Conservation (phyloP, 2,797 vertebrate genomes). For the Australoheros facetus region DNA sequence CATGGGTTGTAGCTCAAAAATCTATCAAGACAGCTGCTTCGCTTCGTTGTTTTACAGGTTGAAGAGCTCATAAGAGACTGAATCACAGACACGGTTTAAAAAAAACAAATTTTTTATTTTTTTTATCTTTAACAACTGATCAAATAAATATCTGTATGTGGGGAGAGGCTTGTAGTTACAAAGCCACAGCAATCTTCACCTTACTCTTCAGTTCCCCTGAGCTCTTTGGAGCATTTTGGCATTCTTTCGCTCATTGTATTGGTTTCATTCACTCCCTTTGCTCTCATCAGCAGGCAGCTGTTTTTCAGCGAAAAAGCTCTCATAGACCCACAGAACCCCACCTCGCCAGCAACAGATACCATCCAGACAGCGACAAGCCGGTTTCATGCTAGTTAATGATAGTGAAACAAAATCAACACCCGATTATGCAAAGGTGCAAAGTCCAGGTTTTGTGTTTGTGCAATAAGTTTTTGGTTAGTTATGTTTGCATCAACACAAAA, state of each 20-base stretch:
- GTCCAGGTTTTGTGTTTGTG: not conserved
- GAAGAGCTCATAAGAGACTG: not conserved
- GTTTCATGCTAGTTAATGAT: not conserved
- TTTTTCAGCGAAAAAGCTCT: not conserved
- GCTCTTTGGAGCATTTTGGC: not conserved
- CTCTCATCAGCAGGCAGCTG: conserved; percentile 1
- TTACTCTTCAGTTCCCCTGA: not conserved
- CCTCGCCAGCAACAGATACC: not conserved
- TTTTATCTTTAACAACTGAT: not conserved
- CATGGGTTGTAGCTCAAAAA: not conserved
- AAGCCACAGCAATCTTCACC: not conserved
- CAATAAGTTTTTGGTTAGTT: not conserved
- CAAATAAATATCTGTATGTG: not conserved
- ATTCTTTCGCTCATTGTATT: not conserved
- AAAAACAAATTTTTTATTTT: not conserved
- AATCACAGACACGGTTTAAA: not conserved
- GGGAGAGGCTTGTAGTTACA: not conserved
- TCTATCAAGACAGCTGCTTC: not conserved
- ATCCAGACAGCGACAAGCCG: not conserved
- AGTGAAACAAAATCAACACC: not conserved
- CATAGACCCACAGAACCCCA: not conserved
- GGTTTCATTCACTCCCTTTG: not conserved
- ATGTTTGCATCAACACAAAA: not conserved
- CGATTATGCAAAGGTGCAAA: not conserved
- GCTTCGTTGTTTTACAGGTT: not conserved